Base-by-base conservation (phyloP, 2,797 vertebrate species). In the Catharus ustulatus region DNA sequence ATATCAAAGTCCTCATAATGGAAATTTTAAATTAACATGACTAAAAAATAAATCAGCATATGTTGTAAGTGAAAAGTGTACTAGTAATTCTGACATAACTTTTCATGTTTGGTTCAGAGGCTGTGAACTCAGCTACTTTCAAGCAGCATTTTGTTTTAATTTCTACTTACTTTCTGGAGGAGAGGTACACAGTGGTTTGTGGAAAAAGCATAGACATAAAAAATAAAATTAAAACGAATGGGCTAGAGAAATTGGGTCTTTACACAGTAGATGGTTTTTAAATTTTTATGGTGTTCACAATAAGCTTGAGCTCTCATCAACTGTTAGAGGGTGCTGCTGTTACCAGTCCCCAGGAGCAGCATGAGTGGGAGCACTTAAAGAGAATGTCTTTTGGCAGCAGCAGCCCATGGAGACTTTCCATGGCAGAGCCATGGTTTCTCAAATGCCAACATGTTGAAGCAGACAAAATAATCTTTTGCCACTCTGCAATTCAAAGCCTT, bases 161-260 rank as follows among this genome's bases (percentile, higher is more conserved):
- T 89, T 87, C 54, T 87, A 19, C 27, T 87, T 75, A n/a, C 10
- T 78, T 87, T 89, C 29, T 68, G 14, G 21, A 40, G 54, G 27
- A 71, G 32, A 66, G 10, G n/a, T 62, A 66, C 21, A 78, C 6
- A 66, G 26, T n/a, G 24, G 16, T 75, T 89, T 78, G 49, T 34
- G n/a, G 51, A 48, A 62, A 49, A 71, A 67, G 13, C 23, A 74
- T 40, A 51, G 83, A 69, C 23, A 64, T 54, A 36, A 83, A 91
- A 87, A 83, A 62, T 46, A 84, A 89, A 75, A 81, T 24, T 80
- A 93, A 93, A 90, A 84, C 27, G 22, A 94, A 86, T 76, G 49
- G 36, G 11, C 57, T 92, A 42, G 63, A 48, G 29, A 96, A 95
- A 91, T 84, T 63, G 83, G 34, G 21, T 14, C 84, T 94, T 93